Conservation (phyloP, 2,888 invertebrate species). For the Drosophila anomalipes region DNA sequence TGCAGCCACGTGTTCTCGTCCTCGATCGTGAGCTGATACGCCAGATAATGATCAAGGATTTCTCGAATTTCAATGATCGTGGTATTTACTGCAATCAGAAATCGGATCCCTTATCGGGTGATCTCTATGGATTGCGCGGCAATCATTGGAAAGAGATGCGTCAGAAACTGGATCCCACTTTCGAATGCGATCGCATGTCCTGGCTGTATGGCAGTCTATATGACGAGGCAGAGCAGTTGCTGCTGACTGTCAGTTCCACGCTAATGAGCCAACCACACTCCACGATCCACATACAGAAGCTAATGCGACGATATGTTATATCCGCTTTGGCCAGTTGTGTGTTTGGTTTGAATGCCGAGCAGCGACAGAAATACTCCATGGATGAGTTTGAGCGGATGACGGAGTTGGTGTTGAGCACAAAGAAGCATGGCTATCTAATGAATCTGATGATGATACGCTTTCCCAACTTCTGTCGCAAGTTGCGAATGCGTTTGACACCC, state of each 20-base stretch:
- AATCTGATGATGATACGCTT: slow-evolving; percentile 74
- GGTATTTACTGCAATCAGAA: slow-evolving; percentile 83
- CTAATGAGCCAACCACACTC: slow-evolving; percentile 71
- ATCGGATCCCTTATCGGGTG: slow-evolving; percentile 84
- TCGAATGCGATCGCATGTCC: slow-evolving; percentile 82
- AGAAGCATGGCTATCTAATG: slow-evolving; percentile 68
- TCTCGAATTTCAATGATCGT: slow-evolving; percentile 84
- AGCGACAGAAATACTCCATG: slow-evolving; percentile 66
- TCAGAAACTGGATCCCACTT: slow-evolving; percentile 83
- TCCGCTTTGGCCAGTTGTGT: slow-evolving; percentile 75
- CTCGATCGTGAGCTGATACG: slow-evolving; percentile 83
- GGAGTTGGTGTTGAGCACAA: slow-evolving; percentile 70
- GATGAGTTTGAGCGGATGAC: slow-evolving; percentile 80
- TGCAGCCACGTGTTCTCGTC: slow-evolving; percentile 78
- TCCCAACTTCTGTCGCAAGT: slow-evolving; percentile 70
- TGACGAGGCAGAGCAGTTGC: slow-evolving; percentile 63
- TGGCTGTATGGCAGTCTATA: slow-evolving; percentile 72
- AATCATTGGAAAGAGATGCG: slow-evolving; percentile 85
- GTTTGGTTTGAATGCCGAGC: slow-evolving; percentile 70
- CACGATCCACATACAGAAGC: slow-evolving; percentile 70
- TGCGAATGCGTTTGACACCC: slow-evolving; percentile 71
- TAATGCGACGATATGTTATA: slow-evolving; percentile 78
- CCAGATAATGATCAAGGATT: slow-evolving; percentile 83
- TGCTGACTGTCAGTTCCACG: slow-evolving; percentile 59
- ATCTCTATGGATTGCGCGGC: slow-evolving; percentile 84